Conservation (phyloP, 2,797 vertebrate species). For the Leptatherina wallacei region DNA sequence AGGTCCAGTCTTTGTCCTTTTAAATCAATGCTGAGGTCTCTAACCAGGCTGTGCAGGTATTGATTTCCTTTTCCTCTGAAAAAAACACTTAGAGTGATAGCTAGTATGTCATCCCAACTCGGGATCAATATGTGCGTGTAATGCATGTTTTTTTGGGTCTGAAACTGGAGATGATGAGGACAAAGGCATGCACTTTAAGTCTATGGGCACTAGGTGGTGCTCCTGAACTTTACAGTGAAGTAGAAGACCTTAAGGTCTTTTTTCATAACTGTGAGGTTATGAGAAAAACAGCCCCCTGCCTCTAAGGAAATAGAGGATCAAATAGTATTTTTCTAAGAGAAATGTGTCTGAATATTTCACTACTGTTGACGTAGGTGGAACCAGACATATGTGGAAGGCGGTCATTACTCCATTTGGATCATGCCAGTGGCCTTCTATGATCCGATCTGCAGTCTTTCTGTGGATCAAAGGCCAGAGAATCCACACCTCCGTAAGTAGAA, state of each 20-base stretch:
- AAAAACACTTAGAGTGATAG: constrained; percentile 80
- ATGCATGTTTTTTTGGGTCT: constrained; percentile 71
- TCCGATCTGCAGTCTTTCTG: constrained; percentile 61
- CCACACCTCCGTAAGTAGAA: constrained; percentile 75
- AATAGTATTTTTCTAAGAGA: constrained; percentile 31
- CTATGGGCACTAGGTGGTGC: constrained; percentile 74
- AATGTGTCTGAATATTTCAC: constrained; percentile 38
- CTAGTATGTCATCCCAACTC: constrained; percentile 78
- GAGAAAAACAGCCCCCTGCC: constrained; percentile 24
- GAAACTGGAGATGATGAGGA: constrained; percentile 60
- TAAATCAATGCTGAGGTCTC: constrained; percentile 86
- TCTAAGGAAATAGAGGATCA: constrained; percentile 23
- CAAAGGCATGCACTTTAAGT: constrained; percentile 26
- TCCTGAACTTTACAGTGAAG: constrained; percentile 52
- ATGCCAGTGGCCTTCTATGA: constrained; percentile 34
- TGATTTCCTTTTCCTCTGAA: constrained; percentile 80
- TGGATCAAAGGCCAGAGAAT: constrained; percentile 72
- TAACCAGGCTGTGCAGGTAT: constrained; percentile 84
- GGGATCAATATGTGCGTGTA: constrained; percentile 79
- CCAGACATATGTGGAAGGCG: constrained; percentile 78
- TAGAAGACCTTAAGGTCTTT: neutral
- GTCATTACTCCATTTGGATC: constrained; percentile 82
- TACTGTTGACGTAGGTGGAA: constrained; percentile 78
- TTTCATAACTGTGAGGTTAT: neutral
- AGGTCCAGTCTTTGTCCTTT: constrained; percentile 71